Conservation (phyloP, 2,888 invertebrate genomes). For the Cosmopolites sordidus region DNA sequence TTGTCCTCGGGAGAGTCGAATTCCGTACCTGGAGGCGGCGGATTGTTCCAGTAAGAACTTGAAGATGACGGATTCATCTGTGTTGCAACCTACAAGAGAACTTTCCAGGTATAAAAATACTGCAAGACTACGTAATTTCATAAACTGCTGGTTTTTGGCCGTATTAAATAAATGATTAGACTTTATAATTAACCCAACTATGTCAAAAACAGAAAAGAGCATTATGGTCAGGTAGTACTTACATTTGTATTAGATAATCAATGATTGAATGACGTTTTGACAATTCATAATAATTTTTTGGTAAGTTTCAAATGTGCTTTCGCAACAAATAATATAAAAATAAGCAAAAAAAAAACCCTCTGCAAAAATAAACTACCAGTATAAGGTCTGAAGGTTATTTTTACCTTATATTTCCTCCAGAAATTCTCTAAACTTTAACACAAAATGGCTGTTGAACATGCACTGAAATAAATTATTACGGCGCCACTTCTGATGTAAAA, state of each 20-base stretch:
- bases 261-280: conserved; percentile 13
- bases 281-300: neutral
- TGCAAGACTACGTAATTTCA: conserved; percentile 10
- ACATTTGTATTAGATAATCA: conserved; percentile 40
- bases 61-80: conserved; percentile 40
- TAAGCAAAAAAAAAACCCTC: too few species aligned
- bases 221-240: conserved; percentile 21
- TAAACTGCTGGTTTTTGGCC: conserved; percentile 15
- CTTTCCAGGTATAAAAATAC: conserved; percentile 47
- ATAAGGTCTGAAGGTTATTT: neutral
- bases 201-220: conserved; percentile 20
- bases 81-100: conserved; percentile 49
- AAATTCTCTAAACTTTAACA: neutral
- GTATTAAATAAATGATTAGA: conserved; percentile 12
- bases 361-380: too few species aligned
- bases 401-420: neutral
- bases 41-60: conserved; percentile 39
- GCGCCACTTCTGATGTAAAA: too few species aligned
- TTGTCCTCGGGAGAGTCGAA: conserved; percentile 31
- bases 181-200: conserved; percentile 8
- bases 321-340: too few species aligned
- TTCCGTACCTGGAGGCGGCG: conserved; percentile 48
- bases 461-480: neutral
- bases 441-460: neutral
- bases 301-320: too few species aligned